A percentile compares a stretch with the other conserved stretches of the same genome.
These are phyloP conservation scores for Spodoptera litura DNA, from an alignment of 1,140 invertebrate species.

Conservation along the genomic window DNA sequence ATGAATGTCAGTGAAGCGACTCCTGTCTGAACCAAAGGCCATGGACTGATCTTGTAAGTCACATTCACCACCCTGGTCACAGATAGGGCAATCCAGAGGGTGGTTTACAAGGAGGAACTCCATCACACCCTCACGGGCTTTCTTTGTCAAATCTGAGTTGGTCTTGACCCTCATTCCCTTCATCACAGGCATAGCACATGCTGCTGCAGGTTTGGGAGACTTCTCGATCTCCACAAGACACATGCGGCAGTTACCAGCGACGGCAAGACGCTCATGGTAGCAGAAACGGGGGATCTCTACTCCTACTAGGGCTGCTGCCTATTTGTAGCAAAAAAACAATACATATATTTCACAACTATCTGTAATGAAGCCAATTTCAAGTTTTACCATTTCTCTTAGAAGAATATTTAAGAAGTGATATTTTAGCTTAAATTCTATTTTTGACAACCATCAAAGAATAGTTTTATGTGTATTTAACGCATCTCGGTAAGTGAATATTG, in stretches of 20 bases:
- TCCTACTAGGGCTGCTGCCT: slow-evolving; percentile 97
- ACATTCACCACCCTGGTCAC: slow-evolving; percentile 99
- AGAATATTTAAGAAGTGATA: no score
- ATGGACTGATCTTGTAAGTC: slow-evolving; percentile 99
- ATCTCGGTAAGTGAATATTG: no score
- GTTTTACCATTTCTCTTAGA: not conserved
- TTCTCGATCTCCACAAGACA: slow-evolving; percentile 99
- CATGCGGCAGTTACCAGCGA: slow-evolving; percentile 99
- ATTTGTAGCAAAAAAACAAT: slow-evolving; percentile 14
- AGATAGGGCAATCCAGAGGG: slow-evolving; percentile 99
- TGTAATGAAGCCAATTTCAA: not conserved
- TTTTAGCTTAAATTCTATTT: no score
- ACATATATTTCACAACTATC: not conserved
- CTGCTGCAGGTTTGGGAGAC: slow-evolving; percentile 97
- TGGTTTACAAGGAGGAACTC: slow-evolving; percentile 99
- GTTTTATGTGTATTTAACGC: no score
- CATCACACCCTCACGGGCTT: slow-evolving; percentile 98
- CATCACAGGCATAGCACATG: slow-evolving; percentile 99
- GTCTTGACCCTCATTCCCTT: slow-evolving; percentile 98
- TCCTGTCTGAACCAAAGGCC: slow-evolving; percentile 99
- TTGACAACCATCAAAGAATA: no score
- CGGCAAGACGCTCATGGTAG: slow-evolving; percentile 98
- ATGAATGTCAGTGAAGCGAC: slow-evolving; percentile 97
- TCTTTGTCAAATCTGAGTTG: slow-evolving; percentile 96
- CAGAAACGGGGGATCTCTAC: slow-evolving; percentile 99